Base-by-base conservation (phyloP, 2,888 invertebrate genomes). In the Rugalucina vietnamica region DNA sequence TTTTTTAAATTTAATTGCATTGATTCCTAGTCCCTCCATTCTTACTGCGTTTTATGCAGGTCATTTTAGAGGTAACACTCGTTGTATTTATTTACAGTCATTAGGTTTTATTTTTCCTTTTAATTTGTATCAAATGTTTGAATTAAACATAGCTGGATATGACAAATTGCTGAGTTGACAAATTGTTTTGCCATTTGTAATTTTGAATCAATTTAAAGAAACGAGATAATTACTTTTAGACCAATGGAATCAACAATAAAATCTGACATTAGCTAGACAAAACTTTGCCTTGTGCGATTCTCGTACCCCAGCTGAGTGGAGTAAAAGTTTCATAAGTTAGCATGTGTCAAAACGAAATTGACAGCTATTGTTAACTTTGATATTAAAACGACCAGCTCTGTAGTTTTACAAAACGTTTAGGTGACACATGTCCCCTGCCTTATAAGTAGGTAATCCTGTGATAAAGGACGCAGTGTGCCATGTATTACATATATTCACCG, bases 331-430 rank as follows among this genome's bases (percentile, higher is more conserved):
- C 21, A 54, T 54, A 54, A 54, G 54, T 54, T 8, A 54, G n/a
- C 54, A 54, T n/a, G 54, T 54, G 54, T 54, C 54, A 54, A n/a
- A 54, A 54, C 54, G 54, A 54, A 54, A n/a, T 54, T 54, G 54
- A 54, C 54, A 54, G n/a, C 54, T 54, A 54, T 54, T 54, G 54
- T 54, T 54, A 54, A 54, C n/a, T 54, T 54, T 54, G 54, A 54
- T 54, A 54, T 54, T 54, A 54, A 54, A 54, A 54, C 54, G 54
- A 54, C 8, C 12, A n/a, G 14, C 54, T 54, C 54, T n/a, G 54
- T 54, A n/a, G 54, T 18, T 8, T 54, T 21, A 54, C n/a, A 21
- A n/a, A n/a, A 54, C n/a, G 12, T 54, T 54, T 54, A n/a, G 14
- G 54, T 54, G 21, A 4, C 54, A n/a, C 10, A 18, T n/a, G 54